These are phyloP conservation scores for Gymnoscopelus braueri DNA, from an alignment of 2,797 vertebrate species.

Conservation along the genomic window DNA sequence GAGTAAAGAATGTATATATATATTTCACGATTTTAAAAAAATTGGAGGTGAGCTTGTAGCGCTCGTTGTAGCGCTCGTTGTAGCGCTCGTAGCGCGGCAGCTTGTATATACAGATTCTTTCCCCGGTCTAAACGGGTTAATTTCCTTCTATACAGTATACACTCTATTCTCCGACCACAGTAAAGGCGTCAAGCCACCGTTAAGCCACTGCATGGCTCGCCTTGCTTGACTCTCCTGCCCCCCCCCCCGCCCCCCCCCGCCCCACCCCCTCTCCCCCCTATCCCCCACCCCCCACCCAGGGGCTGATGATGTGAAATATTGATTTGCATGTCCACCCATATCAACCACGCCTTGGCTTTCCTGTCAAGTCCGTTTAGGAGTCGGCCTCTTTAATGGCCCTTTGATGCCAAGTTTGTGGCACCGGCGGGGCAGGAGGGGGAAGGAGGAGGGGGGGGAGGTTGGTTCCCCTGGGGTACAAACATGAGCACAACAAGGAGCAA, in stretches of 20 bases:
- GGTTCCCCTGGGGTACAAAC: slow-evolving; percentile 28
- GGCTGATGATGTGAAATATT: slow-evolving; percentile 82
- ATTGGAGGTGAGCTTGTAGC: no score
- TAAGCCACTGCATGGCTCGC: slow-evolving; percentile 21
- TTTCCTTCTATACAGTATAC: no score
- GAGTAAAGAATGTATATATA: no score
- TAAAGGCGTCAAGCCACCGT: slow-evolving; percentile 9
- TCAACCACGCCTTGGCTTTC: slow-evolving; percentile 71
- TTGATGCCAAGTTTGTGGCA: slow-evolving; percentile 67
- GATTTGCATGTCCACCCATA: slow-evolving; percentile 81
- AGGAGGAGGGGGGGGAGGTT: slow-evolving; percentile 19
- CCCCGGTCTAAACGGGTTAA: no score
- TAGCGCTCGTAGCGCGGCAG: no score
- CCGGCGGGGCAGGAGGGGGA: slow-evolving; percentile 43
- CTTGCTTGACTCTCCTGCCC: slow-evolving; percentile 20
- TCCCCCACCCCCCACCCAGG: slow-evolving; percentile 57
- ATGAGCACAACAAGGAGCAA: slow-evolving; percentile 43
- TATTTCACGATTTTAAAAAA: no score
- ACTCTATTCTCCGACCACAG: not conserved
- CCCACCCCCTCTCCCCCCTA: slow-evolving; percentile 19
- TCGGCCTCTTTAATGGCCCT: slow-evolving; percentile 61
- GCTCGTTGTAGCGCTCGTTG: no score
- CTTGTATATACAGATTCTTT: no score
- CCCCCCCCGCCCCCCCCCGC: slow-evolving; percentile 7
- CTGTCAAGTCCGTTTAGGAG: slow-evolving; percentile 79